Base-by-base conservation (phyloP, 1,140 invertebrate species). In the Rhynchophorus ferrugineus region DNA sequence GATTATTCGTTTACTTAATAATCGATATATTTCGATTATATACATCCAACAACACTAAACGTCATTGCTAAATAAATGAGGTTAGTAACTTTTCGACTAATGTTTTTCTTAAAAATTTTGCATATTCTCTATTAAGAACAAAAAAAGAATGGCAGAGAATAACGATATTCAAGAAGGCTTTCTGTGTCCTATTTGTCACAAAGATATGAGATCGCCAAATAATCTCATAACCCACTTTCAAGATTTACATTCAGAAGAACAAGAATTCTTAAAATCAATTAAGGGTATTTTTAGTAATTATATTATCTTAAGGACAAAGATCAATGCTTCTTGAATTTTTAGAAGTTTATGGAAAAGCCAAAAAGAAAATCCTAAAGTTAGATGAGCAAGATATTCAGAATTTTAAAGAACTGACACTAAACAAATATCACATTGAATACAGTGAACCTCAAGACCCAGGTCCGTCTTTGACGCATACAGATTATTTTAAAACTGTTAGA, bases 121-220 rank as follows among this genome's bases (percentile, higher is more conserved):
- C n/a, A n/a, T n/a, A n/a, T n/a, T n/a, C n/a, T n/a, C n/a, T n/a
- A n/a, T n/a, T n/a, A n/a, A n/a, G n/a, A n/a, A n/a, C n/a, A 29
- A 29, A 37, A 37, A 39, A 39, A n/a, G 17, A 6, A 54, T 54
- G 51, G 51, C 51, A 16, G 51, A 54, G 3, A 9, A 7, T 5
- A 43, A 33, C 17, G 53, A 49, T 44, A 61, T 64, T 34, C 57
- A 56, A 52, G 92, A 97, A 70, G 93, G 93, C 5, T 94, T 95
- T 67, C 74, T 97, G 2, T 97, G 93, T 71, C 91, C 93, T 0
- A 89, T 93, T 64, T 97, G 93, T 67, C 85, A 90, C 73, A 82
- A 83, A 37, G 91, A 95, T 71, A 78, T 93, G 13, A 87, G 87
- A 62, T 85, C 88, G 14, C 82, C 89, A 5, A 77, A 79, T 44